Percentiles rank a stretch among this genome's conserved stretches.
These are phyloP conservation scores for Tricholaema leucomelas DNA, from an alignment of 2,113 vertebrate species.

Conservation along the genomic window DNA sequence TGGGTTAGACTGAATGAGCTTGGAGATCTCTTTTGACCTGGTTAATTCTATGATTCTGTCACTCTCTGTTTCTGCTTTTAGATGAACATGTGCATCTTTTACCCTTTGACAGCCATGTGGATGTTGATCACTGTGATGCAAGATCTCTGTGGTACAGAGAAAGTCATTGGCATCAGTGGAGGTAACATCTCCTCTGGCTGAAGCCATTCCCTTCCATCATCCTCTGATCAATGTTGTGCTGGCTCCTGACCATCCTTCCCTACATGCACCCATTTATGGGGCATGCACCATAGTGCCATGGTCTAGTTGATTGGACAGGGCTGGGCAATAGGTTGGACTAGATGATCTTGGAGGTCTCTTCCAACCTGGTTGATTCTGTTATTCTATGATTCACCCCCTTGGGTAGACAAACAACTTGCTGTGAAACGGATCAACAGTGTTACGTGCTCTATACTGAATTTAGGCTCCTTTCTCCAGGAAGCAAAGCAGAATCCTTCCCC, in stretches of 20 bases:
- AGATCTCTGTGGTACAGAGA: not conserved
- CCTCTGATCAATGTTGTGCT: rapidly evolving
- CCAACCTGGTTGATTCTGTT: no score
- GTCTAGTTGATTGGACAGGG: no score
- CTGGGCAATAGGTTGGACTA: no score
- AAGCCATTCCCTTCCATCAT: rapidly evolving
- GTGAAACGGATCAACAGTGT: not conserved
- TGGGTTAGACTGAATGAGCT: no score
- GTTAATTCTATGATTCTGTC: no score
- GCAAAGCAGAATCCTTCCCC: not conserved
- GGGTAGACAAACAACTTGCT: rapidly evolving
- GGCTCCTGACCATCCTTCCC: not conserved
- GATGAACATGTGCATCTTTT: rapidly evolving
- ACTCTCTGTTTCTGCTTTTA: rapidly evolving
- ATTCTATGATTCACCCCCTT: no score
- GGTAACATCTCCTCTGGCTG: not conserved
- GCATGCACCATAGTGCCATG: no score
- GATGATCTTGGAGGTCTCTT: no score
- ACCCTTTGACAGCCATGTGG: rapidly evolving
- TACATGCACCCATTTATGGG: no score
- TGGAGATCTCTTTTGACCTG: no score
- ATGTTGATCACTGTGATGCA: rapidly evolving
- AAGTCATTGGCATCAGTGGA: rapidly evolving
- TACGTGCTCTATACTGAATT: rapidly evolving
- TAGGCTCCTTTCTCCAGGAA: not conserved